Evolutionary conservation across 1,140 invertebrate species (phyloP), one percentile per base, ranked within the genome.

Genomic region (Drosophila rhopaloa): DNA sequence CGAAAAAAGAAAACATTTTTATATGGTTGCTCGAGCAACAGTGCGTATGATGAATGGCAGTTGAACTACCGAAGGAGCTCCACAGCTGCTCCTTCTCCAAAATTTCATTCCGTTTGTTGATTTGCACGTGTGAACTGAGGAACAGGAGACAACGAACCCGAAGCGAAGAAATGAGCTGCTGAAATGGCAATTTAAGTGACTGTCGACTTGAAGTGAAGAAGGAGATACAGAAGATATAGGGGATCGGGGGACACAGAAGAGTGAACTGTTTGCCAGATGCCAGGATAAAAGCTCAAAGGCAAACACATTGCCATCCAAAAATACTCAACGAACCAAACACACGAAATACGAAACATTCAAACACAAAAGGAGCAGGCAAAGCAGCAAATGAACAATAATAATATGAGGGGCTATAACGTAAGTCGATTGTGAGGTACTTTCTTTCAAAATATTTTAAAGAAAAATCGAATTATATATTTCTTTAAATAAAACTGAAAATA

Each of bases 101-200:
- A 13, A 24, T 38, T 50, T 58, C 9, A 13, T 14, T 44, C 27
- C 5, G 19, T 38, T 74, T 80, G 68, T 77, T 59, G 84, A 79
- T 89, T 77, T 77, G 80, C 83, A 86, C 83, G 83, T 89, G 83
- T 79, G 79, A 71, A 68, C 61, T 27, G 57, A 59, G 44, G 19
- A 40, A 27, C 38, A 66, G 29, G 62, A 54, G 40, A 46, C 61
- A 76, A 43, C 60, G 57, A 57, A 63, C 61, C 27, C 78, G 19
- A 60, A 59, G 27, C 41, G 16, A 13, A 47, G 72, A 88, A 88
- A 84, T 89, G 84, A 84, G 85, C 84, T 89, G 85, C 76, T 81
- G 80, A 89, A 89, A 89, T 89, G 77, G 84, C 85, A 81, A 89
- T 84, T 89, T 71, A 88, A 88, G 84, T 89, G 84, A 88, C 80